These are phyloP conservation scores for Pantherophis alleghaniensis DNA, from an alignment of 2,797 vertebrate species.

Conservation along the genomic window DNA sequence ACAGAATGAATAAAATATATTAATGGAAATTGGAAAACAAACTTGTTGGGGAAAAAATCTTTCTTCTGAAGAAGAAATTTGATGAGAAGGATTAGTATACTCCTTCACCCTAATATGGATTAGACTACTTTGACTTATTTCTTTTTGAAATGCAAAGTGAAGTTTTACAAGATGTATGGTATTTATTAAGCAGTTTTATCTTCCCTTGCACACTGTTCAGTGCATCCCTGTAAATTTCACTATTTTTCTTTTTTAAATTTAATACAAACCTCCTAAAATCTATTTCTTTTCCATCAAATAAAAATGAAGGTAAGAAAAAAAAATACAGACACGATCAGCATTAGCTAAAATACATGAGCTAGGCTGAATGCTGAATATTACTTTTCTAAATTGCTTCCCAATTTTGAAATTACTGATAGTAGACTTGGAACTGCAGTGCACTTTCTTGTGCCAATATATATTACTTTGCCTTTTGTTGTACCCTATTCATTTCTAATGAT, in stretches of 20 bases:
- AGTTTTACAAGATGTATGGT: not conserved
- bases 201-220: not conserved
- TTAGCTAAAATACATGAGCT: not conserved
- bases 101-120: not conserved
- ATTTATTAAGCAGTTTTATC: not conserved
- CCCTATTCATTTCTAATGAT: not conserved
- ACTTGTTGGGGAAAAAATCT: not conserved
- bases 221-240: not conserved
- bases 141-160: not conserved
- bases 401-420: conserved; percentile 1
- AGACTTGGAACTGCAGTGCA: not conserved
- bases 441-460: not conserved
- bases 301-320: not conserved
- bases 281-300: not conserved
- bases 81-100: not conserved
- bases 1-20: not conserved
- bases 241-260: not conserved
- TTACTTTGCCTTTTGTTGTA: not conserved
- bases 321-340: not conserved
- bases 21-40: not conserved
- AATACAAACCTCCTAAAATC: not conserved
- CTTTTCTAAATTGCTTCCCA: not conserved
- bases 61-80: not conserved
- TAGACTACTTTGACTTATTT: not conserved
- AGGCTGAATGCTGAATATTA: not conserved